Evolutionary conservation across 2,113 vertebrate genomes (phyloP).

Genomic region (Syrmaticus mikado): DNA sequence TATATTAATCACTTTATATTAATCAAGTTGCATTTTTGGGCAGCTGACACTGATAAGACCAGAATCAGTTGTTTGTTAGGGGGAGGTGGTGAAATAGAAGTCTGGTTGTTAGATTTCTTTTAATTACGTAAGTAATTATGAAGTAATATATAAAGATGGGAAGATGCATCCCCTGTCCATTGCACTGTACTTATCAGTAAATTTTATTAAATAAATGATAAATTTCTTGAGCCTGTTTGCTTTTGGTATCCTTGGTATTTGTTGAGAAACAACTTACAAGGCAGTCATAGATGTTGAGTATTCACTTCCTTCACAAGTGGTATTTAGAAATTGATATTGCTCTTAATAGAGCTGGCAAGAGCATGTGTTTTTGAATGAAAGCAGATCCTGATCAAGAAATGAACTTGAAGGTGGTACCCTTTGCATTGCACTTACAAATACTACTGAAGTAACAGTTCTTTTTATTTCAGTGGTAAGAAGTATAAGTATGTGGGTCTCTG

Average conservation of each 20-base stretch:
- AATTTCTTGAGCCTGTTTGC: neutral
- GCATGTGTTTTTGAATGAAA: neutral
- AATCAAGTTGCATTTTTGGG: constrained; percentile 34
- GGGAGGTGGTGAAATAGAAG: neutral
- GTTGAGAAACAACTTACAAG: neutral
- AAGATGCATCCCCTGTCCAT: neutral
- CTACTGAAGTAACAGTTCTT: neutral
- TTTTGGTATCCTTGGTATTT: neutral
- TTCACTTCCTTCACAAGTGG: neutral
- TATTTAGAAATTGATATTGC: neutral
- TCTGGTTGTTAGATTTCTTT: neutral
- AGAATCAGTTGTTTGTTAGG: neutral
- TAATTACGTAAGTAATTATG: neutral
- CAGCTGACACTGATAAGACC: neutral
- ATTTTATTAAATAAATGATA: neutral
- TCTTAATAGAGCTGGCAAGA: neutral
- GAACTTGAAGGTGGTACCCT: neutral
- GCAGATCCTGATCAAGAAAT: neutral
- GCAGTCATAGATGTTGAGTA: neutral
- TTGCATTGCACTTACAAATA: neutral
- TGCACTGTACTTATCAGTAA: neutral
- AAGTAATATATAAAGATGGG: neutral
- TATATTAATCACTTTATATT: constrained; percentile 43
- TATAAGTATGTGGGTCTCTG: rapidly evolving
- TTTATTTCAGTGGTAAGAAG: neutral